Conservation (phyloP, 2,113 vertebrate species). For the Proteles cristata region DNA sequence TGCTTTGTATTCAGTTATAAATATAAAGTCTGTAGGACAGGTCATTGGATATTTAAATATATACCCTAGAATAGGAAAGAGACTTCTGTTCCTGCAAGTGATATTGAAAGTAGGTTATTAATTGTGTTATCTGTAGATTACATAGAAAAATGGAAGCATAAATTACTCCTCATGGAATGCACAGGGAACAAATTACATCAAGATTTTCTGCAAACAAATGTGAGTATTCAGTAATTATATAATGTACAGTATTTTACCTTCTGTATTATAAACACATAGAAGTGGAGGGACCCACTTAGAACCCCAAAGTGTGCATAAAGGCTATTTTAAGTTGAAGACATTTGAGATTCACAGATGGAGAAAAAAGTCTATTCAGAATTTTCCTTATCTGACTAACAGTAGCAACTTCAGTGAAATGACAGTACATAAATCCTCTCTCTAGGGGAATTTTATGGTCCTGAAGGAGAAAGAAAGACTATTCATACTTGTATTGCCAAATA, state of each 20-base stretch:
- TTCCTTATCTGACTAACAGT: not conserved
- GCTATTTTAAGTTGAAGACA: not conserved
- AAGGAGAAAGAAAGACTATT: not conserved
- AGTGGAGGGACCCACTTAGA: not conserved
- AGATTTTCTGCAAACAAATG: not conserved
- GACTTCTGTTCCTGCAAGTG: not conserved
- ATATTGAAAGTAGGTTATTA: not conserved
- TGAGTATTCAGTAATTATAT: not conserved
- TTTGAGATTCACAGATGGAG: not conserved
- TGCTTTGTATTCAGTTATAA: not conserved
- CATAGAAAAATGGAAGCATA: not conserved
- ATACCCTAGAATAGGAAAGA: not conserved
- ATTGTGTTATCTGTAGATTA: not conserved
- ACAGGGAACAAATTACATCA: not conserved
- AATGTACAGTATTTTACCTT: not conserved
- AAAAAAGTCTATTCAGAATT: not conserved
- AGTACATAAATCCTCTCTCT: not conserved
- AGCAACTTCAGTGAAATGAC: not conserved
- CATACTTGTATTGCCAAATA: not conserved
- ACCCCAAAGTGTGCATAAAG: not conserved
- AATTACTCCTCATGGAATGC: not conserved
- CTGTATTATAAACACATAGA: not conserved
- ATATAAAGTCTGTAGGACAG: not conserved
- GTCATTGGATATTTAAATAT: not conserved
- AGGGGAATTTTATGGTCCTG: not conserved